Conservation (phyloP, 2,888 invertebrate species). For the Leucophora obtusa region DNA sequence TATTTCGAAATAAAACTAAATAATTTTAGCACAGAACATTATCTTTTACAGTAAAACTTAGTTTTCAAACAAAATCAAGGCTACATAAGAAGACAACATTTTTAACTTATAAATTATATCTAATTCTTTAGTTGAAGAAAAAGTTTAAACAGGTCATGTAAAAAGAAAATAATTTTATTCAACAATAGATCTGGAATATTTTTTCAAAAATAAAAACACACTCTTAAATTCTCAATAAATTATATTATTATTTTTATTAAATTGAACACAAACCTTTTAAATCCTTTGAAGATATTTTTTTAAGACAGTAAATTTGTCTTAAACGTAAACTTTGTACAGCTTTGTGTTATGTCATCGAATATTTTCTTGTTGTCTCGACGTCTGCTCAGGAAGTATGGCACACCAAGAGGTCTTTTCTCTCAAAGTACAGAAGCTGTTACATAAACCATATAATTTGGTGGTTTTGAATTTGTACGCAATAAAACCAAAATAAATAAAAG, state of each 20-base stretch:
- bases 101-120: background rate
- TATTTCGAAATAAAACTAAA: too few species aligned
- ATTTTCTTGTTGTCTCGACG: slow-evolving; percentile 25
- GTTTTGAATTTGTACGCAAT: slow-evolving; percentile 16
- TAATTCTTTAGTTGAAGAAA: background rate
- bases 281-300: background rate
- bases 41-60: background rate
- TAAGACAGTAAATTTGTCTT: background rate
- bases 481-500: slow-evolving; percentile 16
- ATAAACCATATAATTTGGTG: slow-evolving; percentile 9
- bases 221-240: background rate
- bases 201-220: slow-evolving; percentile 5
- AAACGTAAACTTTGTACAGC: background rate
- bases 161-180: background rate
- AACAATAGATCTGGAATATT: background rate
- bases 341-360: background rate
- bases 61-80: background rate
- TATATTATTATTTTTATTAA: background rate
- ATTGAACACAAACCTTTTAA: background rate
- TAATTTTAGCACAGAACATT: background rate
- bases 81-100: background rate
- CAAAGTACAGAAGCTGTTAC: background rate
- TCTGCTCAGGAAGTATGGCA: slow-evolving; percentile 39
- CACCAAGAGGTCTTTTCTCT: slow-evolving; percentile 10
- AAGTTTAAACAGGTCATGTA: slow-evolving; percentile 2